Evolutionary conservation across 2,888 invertebrate genomes (phyloP).

Genomic region (Plusia festucae): DNA sequence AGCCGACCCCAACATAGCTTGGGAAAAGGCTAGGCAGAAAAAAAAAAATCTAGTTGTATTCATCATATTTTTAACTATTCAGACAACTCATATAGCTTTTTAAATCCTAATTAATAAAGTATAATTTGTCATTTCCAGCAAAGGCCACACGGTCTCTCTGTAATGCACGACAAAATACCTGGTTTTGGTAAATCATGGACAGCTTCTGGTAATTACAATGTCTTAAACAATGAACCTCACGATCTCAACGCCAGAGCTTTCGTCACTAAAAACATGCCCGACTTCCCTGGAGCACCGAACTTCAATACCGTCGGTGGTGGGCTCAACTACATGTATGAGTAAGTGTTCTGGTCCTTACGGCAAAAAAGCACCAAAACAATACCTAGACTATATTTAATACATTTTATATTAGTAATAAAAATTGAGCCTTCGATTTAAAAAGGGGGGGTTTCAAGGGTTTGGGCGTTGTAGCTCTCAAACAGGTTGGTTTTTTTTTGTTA

Average conservation of each 20-base stretch:
- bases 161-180: constrained; percentile 23
- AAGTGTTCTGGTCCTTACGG: neutral
- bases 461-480: too few relatives aligned
- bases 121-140: neutral
- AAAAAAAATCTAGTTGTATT: neutral
- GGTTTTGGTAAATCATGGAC: constrained; percentile 18
- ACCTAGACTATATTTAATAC: too few relatives aligned
- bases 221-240: constrained; percentile 24
- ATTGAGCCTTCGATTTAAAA: too few relatives aligned
- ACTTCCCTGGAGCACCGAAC: constrained; percentile 27
- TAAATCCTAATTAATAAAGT: neutral
- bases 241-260: constrained; percentile 38
- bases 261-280: constrained; percentile 43
- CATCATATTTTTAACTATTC: neutral
- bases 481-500: too few relatives aligned
- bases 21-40: too few relatives aligned
- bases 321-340: constrained; percentile 45
- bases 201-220: constrained; percentile 34
- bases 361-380: too few relatives aligned
- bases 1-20: too few relatives aligned
- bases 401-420: too few relatives aligned
- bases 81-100: neutral
- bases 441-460: too few relatives aligned
- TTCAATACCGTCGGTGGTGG: constrained; percentile 51
- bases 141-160: constrained; percentile 29